Conservation (phyloP, 1,140 invertebrate genomes). For the Drosophila pallidifrons region DNA sequence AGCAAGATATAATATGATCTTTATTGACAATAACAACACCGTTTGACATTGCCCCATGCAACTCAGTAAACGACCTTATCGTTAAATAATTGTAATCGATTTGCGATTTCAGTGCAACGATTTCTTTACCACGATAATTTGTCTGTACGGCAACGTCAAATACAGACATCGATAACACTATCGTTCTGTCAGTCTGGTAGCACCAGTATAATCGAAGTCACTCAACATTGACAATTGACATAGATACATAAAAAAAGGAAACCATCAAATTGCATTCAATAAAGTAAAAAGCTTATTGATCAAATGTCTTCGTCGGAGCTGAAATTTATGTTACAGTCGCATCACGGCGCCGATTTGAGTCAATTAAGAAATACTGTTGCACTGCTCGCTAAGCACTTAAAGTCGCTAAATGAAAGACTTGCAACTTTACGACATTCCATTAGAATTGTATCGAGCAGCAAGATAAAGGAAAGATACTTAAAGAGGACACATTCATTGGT, state of each 20-base stretch:
- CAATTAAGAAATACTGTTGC: background rate
- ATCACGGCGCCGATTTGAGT: background rate
- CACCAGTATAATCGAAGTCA: slow-evolving; percentile 6
- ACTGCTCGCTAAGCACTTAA: slow-evolving; percentile 12
- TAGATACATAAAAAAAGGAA: background rate
- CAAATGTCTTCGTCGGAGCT: slow-evolving; percentile 1
- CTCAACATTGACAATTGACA: too few relatives aligned
- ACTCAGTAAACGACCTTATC: background rate
- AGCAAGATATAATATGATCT: too few relatives aligned
- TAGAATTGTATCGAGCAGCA: slow-evolving; percentile 13
- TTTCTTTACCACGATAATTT: background rate
- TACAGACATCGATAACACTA: slow-evolving; percentile 28
- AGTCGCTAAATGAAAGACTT: slow-evolving; percentile 21
- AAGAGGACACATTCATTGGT: slow-evolving; percentile 20
- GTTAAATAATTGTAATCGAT: background rate
- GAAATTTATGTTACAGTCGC: background rate
- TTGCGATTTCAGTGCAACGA: background rate
- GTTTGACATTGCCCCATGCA: too few relatives aligned
- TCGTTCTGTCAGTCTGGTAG: slow-evolving; percentile 18
- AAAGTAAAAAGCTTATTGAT: slow-evolving; percentile 4
- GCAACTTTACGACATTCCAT: slow-evolving; percentile 12
- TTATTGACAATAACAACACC: too few relatives aligned
- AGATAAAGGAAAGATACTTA: slow-evolving; percentile 10
- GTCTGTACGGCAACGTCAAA: slow-evolving; percentile 25
- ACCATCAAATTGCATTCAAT: background rate